Evolutionary conservation across 2,888 invertebrate species (phyloP).

Genomic region (Napeogenes sylphis): DNA sequence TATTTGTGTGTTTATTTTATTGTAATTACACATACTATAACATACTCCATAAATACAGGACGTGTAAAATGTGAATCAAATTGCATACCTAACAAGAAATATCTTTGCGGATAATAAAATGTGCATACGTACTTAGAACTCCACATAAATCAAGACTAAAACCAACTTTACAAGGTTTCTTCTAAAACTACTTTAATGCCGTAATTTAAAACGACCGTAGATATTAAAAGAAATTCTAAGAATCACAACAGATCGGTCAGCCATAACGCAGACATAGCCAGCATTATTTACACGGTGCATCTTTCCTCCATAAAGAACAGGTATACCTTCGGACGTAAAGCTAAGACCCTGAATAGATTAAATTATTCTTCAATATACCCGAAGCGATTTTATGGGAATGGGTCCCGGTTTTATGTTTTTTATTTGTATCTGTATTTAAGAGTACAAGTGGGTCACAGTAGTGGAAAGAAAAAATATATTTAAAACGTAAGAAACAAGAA

Average conservation of each 20-base stretch:
- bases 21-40: slow-evolving; percentile 20
- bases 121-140: too few species aligned
- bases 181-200: too few species aligned
- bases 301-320: neutral
- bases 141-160: too few species aligned
- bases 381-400: slow-evolving; percentile 1
- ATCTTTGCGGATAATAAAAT: neutral
- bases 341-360: slow-evolving; percentile 34
- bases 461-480: too few species aligned
- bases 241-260: too few species aligned
- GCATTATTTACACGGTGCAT: neutral
- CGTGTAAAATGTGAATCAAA: slow-evolving; percentile 11
- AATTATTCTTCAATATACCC: slow-evolving; percentile 32
- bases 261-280: neutral
- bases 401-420: slow-evolving; percentile 2
- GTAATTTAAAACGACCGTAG: too few species aligned
- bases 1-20: slow-evolving; percentile 25
- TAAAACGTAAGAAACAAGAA: too few species aligned
- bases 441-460: too few species aligned
- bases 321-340: slow-evolving; percentile 16
- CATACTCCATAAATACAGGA: slow-evolving; percentile 16
- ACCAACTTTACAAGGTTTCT: too few species aligned
- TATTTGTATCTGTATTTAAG: slow-evolving; percentile 22
- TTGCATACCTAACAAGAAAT: neutral
- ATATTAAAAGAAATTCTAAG: too few species aligned